phyloP scores from a whole-genome alignment of 2,888 invertebrate genomes.

The Cephus nigrinus region DNA sequence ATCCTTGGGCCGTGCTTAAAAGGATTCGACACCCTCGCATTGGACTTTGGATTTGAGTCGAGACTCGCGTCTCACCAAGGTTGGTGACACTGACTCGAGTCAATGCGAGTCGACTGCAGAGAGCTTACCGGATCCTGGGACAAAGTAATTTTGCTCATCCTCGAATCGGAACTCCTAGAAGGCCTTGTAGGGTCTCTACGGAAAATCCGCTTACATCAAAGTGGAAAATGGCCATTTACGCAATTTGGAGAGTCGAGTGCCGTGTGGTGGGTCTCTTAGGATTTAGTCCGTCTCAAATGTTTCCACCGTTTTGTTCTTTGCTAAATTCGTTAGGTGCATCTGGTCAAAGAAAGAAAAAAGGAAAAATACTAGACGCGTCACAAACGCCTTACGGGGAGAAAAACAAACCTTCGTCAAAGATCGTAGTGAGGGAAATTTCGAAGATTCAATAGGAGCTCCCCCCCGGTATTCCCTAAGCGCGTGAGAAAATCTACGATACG shows the following conservation, averaged over 20 bases:
- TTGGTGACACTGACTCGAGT: not conserved
- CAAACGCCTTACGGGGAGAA: not conserved
- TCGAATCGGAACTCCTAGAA: slow-evolving; percentile 17
- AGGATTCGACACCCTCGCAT: not conserved
- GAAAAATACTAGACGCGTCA: not conserved
- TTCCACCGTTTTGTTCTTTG: not conserved
- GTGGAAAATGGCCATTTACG: slow-evolving; percentile 25
- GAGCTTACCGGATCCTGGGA: slow-evolving; percentile 21
- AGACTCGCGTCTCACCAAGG: not conserved
- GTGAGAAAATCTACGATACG: not conserved
- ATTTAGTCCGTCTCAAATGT: not conserved
- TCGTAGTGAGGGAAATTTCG: not conserved
- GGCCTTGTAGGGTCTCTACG: slow-evolving; percentile 22
- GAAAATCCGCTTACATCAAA: slow-evolving; percentile 26
- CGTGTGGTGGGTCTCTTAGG: not conserved
- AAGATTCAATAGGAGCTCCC: not conserved
- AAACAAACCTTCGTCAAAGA: not conserved
- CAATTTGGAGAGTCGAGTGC: slow-evolving; percentile 14
- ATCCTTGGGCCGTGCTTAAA: not conserved
- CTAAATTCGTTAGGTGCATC: not conserved
- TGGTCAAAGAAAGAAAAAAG: not conserved
- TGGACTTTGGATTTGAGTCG: not conserved
- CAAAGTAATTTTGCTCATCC: slow-evolving; percentile 25
- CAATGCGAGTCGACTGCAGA: not conserved
- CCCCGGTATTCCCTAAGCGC: not conserved